phyloP scores from a whole-genome alignment of 2,113 vertebrate species.

The Megaleporinus macrocephalus region DNA sequence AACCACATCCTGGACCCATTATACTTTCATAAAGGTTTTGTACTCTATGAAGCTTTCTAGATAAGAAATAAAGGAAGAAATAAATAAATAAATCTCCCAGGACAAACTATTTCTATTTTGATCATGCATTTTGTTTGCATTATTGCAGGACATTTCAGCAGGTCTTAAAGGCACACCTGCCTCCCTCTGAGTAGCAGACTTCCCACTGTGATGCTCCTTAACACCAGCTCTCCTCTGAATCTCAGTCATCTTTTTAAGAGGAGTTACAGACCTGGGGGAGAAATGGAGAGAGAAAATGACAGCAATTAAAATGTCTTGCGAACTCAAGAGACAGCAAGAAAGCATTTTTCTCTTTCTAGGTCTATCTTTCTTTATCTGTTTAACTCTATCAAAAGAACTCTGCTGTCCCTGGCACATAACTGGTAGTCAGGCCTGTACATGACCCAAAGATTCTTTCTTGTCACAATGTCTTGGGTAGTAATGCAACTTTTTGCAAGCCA shows the following conservation, averaged over 20 bases:
- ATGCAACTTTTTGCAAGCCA: too few relatives aligned
- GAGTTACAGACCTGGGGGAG: not conserved
- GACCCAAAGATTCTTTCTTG: too few relatives aligned
- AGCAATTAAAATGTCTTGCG: too few relatives aligned
- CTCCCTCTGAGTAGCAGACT: slow-evolving; percentile 73
- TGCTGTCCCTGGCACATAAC: not conserved
- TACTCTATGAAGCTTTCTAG: too few relatives aligned
- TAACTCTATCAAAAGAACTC: not conserved
- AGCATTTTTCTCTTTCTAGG: too few relatives aligned
- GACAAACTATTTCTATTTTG: not conserved
- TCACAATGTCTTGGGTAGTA: too few relatives aligned
- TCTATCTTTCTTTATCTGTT: too few relatives aligned
- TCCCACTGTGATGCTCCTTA: slow-evolving; percentile 84
- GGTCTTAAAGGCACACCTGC: not conserved
- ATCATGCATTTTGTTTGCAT: not conserved
- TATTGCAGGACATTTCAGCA: not conserved
- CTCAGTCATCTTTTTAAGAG: slow-evolving; percentile 71
- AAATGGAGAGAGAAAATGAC: not conserved
- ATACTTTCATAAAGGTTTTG: not conserved
- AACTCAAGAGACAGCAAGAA: too few relatives aligned
- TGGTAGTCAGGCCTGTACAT: too few relatives aligned
- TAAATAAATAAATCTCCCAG: not conserved
- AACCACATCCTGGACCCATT: not conserved
- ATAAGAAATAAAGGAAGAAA: too few relatives aligned
- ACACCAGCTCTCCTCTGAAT: slow-evolving; percentile 74